Conservation (phyloP, 2,797 vertebrate species). For the Arnoldichthys spilopterus region DNA sequence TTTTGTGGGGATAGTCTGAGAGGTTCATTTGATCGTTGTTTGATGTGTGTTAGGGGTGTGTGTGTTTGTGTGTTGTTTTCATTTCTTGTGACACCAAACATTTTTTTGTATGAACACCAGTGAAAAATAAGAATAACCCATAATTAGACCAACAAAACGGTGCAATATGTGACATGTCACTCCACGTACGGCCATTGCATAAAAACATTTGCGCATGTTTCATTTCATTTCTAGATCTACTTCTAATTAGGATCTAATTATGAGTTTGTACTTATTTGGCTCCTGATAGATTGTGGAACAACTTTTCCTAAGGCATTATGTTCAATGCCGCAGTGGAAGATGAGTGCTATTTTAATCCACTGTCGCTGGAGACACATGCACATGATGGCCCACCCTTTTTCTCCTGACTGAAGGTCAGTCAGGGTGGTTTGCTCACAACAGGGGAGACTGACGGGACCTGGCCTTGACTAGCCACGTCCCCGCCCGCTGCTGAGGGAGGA, state of each 20-base stretch:
- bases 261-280: constrained; percentile 34
- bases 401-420: constrained; percentile 43
- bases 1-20: constrained; percentile 45
- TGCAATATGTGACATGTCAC: not conserved
- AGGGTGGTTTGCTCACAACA: constrained; percentile 43
- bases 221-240: no score
- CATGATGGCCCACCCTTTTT: constrained; percentile 19
- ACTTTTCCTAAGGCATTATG: not conserved
- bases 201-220: not conserved
- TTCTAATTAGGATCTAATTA: no score
- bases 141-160: not conserved
- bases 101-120: not conserved
- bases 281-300: not conserved
- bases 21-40: constrained; percentile 37
- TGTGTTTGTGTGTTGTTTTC: no score
- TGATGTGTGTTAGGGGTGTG: constrained; percentile 10
- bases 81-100: not conserved
- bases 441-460: constrained; percentile 42
- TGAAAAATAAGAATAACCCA: not conserved
- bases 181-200: not conserved
- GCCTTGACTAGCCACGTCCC: constrained; percentile 31
- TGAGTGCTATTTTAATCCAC: constrained; percentile 30
- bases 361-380: constrained; percentile 22
- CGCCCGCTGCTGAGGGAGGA: constrained; percentile 45
- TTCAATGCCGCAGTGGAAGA: not conserved